These are phyloP conservation scores for Calameuta filiformis DNA, from an alignment of 2,888 invertebrate species.

Conservation along the genomic window DNA sequence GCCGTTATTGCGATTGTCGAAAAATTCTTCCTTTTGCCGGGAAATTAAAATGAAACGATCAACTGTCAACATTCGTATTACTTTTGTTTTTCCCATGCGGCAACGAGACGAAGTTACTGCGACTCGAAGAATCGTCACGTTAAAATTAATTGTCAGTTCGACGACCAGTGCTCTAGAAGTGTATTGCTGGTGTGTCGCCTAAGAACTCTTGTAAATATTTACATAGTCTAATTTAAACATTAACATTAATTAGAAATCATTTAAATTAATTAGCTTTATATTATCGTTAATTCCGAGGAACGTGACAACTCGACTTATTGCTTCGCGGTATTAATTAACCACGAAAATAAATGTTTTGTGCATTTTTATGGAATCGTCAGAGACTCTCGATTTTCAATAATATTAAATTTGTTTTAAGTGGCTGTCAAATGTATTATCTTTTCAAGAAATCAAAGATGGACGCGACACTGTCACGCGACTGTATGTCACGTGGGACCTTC, in stretches of 20 bases:
- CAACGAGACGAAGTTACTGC: background rate
- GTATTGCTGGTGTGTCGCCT: conserved; percentile 32
- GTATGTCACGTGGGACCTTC: background rate
- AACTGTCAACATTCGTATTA: background rate
- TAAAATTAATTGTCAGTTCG: conserved; percentile 10
- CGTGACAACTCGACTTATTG: background rate
- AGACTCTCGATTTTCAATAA: background rate
- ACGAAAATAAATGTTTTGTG: background rate
- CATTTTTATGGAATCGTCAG: background rate
- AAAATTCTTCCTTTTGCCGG: conserved; percentile 21
- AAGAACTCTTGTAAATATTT: background rate
- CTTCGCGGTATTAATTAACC: background rate
- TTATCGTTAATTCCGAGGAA: no score
- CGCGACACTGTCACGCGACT: background rate
- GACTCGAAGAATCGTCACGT: conserved; percentile 28
- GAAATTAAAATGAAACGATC: no score
- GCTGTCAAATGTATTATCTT: background rate
- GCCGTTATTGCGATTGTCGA: conserved; percentile 22
- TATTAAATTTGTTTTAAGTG: background rate
- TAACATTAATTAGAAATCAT: background rate
- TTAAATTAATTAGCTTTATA: background rate
- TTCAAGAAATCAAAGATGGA: background rate
- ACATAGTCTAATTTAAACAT: background rate
- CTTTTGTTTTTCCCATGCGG: background rate
- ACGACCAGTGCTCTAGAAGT: conserved; percentile 28